A percentile compares a stretch with the other conserved stretches of the same genome.
These are phyloP conservation scores for Tineola bisselliella DNA, from an alignment of 2,888 invertebrate genomes.

Conservation along the genomic window DNA sequence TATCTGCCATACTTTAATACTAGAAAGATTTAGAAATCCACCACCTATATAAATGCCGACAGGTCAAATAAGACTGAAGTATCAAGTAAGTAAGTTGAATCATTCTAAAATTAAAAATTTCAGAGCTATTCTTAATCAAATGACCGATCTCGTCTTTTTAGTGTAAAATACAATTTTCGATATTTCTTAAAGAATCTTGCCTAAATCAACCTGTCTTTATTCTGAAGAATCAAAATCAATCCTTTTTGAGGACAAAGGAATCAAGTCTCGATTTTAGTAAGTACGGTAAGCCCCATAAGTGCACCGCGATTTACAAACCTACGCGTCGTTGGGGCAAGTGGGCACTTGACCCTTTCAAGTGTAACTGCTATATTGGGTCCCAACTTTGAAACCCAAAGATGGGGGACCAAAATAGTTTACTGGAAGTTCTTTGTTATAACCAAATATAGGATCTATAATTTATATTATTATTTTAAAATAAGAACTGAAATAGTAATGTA, in stretches of 20 bases:
- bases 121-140: no score
- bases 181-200: neutral
- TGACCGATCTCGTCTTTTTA: no score
- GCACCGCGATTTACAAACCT: conserved; percentile 52
- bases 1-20: no score
- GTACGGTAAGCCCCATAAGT: conserved; percentile 19
- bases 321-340: conserved; percentile 37
- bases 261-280: neutral
- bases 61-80: no score
- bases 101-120: no score
- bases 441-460: no score
- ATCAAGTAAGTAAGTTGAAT: no score
- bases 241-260: neutral
- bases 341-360: conserved; percentile 40
- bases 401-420: neutral
- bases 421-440: neutral
- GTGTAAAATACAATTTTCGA: no score
- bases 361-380: neutral
- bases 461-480: no score
- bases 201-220: neutral
- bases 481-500: no score
- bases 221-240: neutral
- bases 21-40: no score
- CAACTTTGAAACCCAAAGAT: neutral
- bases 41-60: no score